Conservation (phyloP, 2,797 vertebrate genomes). For the Urophycis tenuis region DNA sequence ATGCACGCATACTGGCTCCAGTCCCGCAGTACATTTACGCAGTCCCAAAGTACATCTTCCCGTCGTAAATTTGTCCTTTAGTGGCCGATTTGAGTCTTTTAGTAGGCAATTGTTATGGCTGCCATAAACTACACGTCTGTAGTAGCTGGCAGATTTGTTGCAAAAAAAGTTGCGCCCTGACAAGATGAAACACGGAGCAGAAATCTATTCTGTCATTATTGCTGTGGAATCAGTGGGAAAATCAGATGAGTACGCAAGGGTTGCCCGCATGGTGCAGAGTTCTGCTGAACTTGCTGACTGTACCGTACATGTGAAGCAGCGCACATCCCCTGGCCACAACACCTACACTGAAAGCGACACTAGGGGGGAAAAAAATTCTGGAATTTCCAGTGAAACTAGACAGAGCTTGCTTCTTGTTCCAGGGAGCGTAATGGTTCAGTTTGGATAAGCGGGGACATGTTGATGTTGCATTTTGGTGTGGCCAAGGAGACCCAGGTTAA, state of each 20-base stretch:
- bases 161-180: neutral
- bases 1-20: neutral
- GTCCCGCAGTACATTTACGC: neutral
- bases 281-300: neutral
- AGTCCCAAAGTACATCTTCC: neutral
- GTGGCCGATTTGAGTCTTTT: neutral
- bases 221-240: neutral
- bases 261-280: neutral
- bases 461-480: conserved; percentile 28
- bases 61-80: neutral
- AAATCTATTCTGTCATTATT: conserved; percentile 5
- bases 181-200: neutral
- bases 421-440: conserved; percentile 13
- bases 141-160: neutral
- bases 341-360: conserved; percentile 1
- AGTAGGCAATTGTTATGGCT: neutral
- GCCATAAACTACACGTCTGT: conserved; percentile 1
- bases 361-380: conserved; percentile 13
- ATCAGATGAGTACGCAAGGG: neutral
- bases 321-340: conserved; percentile 3
- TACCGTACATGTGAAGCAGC: neutral
- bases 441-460: conserved; percentile 49
- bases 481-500: conserved; percentile 26
- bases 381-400: conserved; percentile 36
- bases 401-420: conserved; percentile 13